Percentiles rank a stretch among this genome's conserved stretches.
phyloP scores from a whole-genome alignment of 2,888 invertebrate genomes.

The Agonopterix heracliana region DNA sequence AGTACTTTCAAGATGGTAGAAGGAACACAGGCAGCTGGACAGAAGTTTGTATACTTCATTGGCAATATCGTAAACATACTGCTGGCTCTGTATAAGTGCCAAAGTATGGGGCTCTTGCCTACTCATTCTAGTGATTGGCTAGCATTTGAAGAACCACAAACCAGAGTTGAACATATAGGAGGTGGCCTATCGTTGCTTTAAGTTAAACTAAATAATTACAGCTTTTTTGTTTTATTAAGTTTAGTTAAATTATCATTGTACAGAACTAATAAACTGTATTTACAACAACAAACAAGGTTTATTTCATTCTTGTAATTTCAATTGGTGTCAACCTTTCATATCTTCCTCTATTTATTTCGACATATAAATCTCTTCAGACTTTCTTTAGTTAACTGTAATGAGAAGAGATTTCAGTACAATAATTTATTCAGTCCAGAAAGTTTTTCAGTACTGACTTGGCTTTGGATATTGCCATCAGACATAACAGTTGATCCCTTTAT shows the following conservation, averaged over 20 bases:
- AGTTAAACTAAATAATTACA: constrained; percentile 27
- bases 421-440: too few species aligned
- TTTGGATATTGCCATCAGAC: too few species aligned
- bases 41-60: constrained; percentile 94
- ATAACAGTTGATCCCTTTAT: too few species aligned
- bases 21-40: constrained; percentile 91
- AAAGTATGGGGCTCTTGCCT: constrained; percentile 97
- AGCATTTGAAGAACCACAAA: constrained; percentile 95
- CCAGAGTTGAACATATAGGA: constrained; percentile 88
- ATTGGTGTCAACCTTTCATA: not conserved
- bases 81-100: constrained; percentile 96
- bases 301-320: not conserved
- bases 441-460: too few species aligned
- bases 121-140: constrained; percentile 99
- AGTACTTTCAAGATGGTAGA: constrained; percentile 96
- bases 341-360: not conserved
- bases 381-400: too few species aligned
- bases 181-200: constrained; percentile 84
- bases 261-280: constrained; percentile 38
- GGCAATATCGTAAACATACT: constrained; percentile 95
- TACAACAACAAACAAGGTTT: constrained; percentile 38
- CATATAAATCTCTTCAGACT: too few species aligned
- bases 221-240: constrained; percentile 25
- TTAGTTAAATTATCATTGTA: constrained; percentile 31
- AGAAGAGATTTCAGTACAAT: too few species aligned